Conservation (phyloP, 2,113 vertebrate genomes). For the Panthera tigris region DNA sequence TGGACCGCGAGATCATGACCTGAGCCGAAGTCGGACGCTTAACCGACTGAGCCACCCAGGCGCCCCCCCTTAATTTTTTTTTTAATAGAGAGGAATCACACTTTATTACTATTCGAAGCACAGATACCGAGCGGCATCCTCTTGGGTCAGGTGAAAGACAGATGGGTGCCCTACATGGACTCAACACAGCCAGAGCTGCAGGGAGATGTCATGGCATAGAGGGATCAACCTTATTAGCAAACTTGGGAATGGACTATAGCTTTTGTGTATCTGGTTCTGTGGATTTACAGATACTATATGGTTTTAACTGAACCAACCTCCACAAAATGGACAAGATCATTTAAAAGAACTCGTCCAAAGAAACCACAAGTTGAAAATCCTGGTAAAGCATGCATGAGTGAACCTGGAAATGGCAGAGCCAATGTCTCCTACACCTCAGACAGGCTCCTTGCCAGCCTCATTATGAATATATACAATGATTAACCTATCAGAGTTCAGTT, state of each 20-base stretch:
- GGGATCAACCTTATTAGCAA: neutral
- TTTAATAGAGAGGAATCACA: neutral
- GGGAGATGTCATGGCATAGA: neutral
- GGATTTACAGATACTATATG: neutral
- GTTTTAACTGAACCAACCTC: neutral
- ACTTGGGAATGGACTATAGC: neutral
- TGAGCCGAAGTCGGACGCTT: too few species aligned
- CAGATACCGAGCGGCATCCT: neutral
- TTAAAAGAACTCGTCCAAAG: neutral
- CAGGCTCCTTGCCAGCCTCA: neutral
- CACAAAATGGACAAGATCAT: neutral
- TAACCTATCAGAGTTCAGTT: neutral
- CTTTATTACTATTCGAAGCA: neutral
- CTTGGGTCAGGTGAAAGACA: neutral
- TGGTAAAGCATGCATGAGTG: neutral
- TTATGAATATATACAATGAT: too few species aligned
- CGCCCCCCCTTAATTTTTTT: neutral
- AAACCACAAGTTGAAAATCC: neutral
- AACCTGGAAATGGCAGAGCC: neutral
- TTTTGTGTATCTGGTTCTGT: neutral
- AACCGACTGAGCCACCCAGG: too few species aligned
- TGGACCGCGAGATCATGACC: too few species aligned
- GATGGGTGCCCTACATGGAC: fast-evolving
- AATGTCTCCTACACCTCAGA: neutral
- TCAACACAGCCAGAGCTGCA: neutral